These are phyloP conservation scores for Orchestes rusci DNA, from an alignment of 2,888 invertebrate species.

Conservation along the genomic window DNA sequence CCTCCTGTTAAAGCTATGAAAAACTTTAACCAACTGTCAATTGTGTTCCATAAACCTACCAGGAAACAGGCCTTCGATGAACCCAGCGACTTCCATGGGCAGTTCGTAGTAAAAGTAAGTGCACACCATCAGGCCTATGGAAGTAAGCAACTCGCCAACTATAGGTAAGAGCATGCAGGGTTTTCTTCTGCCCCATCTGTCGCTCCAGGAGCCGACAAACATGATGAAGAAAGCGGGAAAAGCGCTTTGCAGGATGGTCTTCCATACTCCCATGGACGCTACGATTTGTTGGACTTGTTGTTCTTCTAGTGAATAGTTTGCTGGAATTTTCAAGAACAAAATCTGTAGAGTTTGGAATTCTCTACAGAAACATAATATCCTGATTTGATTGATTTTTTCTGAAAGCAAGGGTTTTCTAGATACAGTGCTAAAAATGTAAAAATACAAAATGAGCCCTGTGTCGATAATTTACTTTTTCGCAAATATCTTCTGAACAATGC, in stretches of 20 bases:
- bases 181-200: constrained; percentile 61
- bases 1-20: constrained; percentile 63
- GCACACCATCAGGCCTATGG: constrained; percentile 69
- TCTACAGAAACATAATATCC: no score
- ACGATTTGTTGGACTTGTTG: constrained; percentile 63
- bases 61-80: constrained; percentile 75
- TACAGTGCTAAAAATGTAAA: no score
- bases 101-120: constrained; percentile 72
- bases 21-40: not conserved
- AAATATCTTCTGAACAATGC: no score
- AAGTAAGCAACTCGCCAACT: constrained; percentile 70
- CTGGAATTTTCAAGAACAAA: constrained; percentile 30
- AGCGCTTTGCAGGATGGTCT: constrained; percentile 75
- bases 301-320: constrained; percentile 56
- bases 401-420: no score
- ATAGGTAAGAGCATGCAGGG: constrained; percentile 80
- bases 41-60: constrained; percentile 6
- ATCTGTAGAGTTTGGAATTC: no score
- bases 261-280: constrained; percentile 79
- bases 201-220: constrained; percentile 75
- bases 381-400: no score
- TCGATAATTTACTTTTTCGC: no score
- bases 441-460: no score
- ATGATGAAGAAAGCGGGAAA: constrained; percentile 74
- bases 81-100: constrained; percentile 73